Evolutionary conservation across 2,797 vertebrate genomes (phyloP).

Genomic region (Melopsittacus undulatus): DNA sequence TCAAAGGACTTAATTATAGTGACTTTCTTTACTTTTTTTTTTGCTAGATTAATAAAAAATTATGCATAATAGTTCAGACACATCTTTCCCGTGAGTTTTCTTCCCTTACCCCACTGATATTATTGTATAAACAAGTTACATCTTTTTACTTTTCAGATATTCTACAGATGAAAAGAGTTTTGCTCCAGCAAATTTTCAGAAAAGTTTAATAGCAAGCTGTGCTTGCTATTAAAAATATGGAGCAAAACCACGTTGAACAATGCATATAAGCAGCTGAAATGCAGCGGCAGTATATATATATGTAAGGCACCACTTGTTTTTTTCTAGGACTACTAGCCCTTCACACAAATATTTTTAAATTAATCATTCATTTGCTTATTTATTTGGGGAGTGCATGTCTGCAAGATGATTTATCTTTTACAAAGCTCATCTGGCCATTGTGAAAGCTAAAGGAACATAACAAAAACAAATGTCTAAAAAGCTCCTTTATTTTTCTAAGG

Average conservation of each 20-base stretch:
- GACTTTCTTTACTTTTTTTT: background rate
- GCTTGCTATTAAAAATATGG: background rate
- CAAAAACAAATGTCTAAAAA: background rate
- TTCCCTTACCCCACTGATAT: background rate
- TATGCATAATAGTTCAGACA: background rate
- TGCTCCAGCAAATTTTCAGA: background rate
- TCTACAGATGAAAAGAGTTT: background rate
- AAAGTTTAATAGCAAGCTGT: background rate
- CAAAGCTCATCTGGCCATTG: constrained; percentile 14
- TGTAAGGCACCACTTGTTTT: background rate
- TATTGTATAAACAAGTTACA: background rate
- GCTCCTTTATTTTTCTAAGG: background rate
- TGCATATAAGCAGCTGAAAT: background rate
- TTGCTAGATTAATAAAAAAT: background rate
- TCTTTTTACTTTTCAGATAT: background rate
- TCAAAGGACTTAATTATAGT: background rate
- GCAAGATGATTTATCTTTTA: background rate
- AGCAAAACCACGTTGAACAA: fast-evolving
- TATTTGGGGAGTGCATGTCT: background rate
- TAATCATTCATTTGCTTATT: background rate
- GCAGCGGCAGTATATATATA: background rate
- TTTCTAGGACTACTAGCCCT: background rate
- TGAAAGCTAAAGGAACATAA: background rate
- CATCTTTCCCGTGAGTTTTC: background rate
- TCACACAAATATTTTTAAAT: background rate